Percentiles rank a stretch among this genome's conserved stretches.
phyloP scores from a whole-genome alignment of 2,888 invertebrate genomes.

The Aporophyla nigra region DNA sequence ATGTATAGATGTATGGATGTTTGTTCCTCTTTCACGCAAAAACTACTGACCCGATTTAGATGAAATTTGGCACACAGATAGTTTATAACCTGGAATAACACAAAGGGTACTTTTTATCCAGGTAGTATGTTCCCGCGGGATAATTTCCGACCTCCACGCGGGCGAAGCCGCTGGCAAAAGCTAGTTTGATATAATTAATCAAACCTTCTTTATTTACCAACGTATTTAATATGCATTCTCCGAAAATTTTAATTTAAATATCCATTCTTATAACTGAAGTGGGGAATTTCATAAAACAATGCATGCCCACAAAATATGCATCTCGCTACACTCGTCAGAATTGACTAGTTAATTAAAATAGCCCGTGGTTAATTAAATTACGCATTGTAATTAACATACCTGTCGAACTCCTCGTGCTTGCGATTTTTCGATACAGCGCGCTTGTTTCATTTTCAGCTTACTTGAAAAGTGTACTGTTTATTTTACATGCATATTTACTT shows the following conservation, averaged over 20 bases:
- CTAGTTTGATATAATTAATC: not conserved
- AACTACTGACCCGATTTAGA: too few relatives aligned
- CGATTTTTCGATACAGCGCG: constrained; percentile 21
- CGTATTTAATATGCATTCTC: constrained; percentile 7
- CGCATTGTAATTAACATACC: constrained; percentile 41
- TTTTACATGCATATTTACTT: not conserved
- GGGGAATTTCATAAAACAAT: constrained; percentile 36
- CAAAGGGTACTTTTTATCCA: too few relatives aligned
- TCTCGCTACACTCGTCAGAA: constrained; percentile 24
- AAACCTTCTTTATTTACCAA: not conserved
- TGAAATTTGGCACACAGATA: too few relatives aligned
- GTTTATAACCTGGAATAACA: too few relatives aligned
- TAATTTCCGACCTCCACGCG: too few relatives aligned
- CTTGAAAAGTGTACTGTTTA: constrained; percentile 10
- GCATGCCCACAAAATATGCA: constrained; percentile 46
- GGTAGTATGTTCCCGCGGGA: too few relatives aligned
- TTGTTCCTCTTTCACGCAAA: too few relatives aligned
- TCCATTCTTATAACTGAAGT: constrained; percentile 26
- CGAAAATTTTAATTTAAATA: constrained; percentile 1
- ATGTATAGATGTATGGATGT: too few relatives aligned
- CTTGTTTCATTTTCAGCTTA: not conserved
- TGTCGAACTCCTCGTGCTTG: constrained; percentile 22
- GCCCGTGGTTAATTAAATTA: constrained; percentile 56
- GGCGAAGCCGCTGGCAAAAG: too few relatives aligned
- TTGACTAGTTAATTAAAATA: constrained; percentile 57